Percentiles rank a stretch among this genome's conserved stretches.
Conservation (phyloP, 2,113 vertebrate genomes). For the Solea senegalensis region DNA sequence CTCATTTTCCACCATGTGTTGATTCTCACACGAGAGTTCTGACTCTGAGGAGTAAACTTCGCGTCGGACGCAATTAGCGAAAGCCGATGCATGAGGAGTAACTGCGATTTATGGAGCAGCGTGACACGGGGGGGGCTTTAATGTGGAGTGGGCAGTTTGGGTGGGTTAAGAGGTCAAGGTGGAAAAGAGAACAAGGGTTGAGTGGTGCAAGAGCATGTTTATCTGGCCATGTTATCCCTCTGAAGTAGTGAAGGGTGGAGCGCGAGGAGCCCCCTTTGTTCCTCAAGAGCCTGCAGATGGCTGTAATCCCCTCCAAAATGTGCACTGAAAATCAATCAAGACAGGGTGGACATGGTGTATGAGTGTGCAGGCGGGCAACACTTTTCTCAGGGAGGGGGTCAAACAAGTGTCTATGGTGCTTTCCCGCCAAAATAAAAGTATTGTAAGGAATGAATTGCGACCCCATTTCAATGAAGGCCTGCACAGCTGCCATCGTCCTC, state of each 20-base stretch:
- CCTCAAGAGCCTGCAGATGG: constrained; percentile 84
- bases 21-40: not conserved
- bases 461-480: constrained; percentile 40
- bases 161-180: constrained; percentile 66
- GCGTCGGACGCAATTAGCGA: too few relatives aligned
- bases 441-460: constrained; percentile 65
- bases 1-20: not conserved
- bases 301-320: constrained; percentile 83
- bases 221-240: constrained; percentile 74
- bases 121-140: not conserved
- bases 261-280: constrained; percentile 78
- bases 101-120: constrained; percentile 1
- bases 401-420: constrained; percentile 58
- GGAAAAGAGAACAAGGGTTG: constrained; percentile 54
- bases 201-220: constrained; percentile 64
- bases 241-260: constrained; percentile 71
- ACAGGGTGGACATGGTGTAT: constrained; percentile 70
- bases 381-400: constrained; percentile 57
- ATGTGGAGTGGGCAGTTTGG: constrained; percentile 61
- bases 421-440: constrained; percentile 78
- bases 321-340: constrained; percentile 80
- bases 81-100: not conserved
- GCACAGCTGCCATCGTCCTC: constrained; percentile 67
- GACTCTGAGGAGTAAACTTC: not conserved
- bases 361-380: constrained; percentile 62